phyloP scores from a whole-genome alignment of 2,888 invertebrate species.

The Watsonalla cultraria region DNA sequence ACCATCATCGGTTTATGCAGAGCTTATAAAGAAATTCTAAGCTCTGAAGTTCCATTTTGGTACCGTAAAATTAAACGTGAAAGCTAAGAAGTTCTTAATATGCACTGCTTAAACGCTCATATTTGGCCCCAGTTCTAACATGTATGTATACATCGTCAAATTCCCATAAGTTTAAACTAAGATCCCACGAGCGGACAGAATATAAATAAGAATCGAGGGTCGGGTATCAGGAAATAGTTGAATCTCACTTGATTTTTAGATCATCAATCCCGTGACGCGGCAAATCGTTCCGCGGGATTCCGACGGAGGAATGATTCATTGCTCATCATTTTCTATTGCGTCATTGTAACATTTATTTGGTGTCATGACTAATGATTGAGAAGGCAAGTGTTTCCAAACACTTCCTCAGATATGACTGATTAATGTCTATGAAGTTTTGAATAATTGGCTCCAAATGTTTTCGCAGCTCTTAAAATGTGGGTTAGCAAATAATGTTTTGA shows the following conservation, averaged over 20 bases:
- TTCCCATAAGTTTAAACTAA: background rate
- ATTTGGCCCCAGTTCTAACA: too few species aligned
- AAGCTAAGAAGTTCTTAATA: too few species aligned
- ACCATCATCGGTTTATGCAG: too few species aligned
- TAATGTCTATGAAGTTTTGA: too few species aligned
- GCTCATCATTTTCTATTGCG: background rate
- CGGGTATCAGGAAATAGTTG: background rate
- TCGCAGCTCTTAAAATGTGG: too few species aligned
- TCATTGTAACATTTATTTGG: conserved; percentile 1
- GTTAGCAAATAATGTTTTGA: too few species aligned
- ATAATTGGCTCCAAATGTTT: too few species aligned
- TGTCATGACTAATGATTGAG: background rate
- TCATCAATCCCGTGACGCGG: conserved; percentile 2
- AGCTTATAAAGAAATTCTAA: too few species aligned
- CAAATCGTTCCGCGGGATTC: background rate
- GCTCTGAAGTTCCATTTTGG: too few species aligned
- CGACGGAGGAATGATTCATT: background rate
- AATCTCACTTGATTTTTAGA: conserved; percentile 1
- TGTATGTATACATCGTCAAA: background rate
- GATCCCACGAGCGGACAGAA: background rate
- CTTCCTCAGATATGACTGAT: background rate
- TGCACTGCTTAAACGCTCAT: too few species aligned
- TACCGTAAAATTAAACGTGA: too few species aligned
- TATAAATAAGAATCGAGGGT: background rate
- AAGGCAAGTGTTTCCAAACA: background rate